Base-by-base conservation (phyloP, 2,888 invertebrate genomes). In the Rhopalosiphum nymphaeae region DNA sequence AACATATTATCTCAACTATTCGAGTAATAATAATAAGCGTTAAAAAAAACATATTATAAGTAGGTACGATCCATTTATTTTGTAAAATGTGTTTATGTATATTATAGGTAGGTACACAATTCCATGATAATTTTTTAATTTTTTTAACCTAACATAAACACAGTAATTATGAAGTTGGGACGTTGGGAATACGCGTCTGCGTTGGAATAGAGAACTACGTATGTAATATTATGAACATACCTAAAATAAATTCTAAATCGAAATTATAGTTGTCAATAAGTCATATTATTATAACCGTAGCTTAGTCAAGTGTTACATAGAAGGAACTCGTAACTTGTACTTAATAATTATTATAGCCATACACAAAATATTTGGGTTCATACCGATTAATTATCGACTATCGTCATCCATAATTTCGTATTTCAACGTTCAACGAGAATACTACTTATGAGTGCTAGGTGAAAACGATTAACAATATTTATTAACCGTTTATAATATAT, bases 401-500 rank as follows among this genome's bases (percentile, higher is more conserved):
- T 91, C 78, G 53, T 84, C 91, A 36, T 29, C 53, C 91, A 9
- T 36, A 26, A 89, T 89, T 56, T 42, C 44, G 57, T 89, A 42
- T 57, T 42, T 5, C 29, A 44, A 29, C 46, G 11, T 7, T 44
- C 91, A 53, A 36, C 3, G 91, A 36, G 53, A 78, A 61, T 36
- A 91, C 25, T 36, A 46, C 42, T 46, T 42, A 11, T 29, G 84
- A 84, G 53, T 84, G 84, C 26, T 84, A 29, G 5, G 53, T 91
- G 91, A 91, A 91, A 91, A 85, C 85, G 42, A 91, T 91, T 85
- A 53, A 84, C 26, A 84, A 85, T 85, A 85, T 91, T 91, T 91
- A 56, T 91, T 84, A 91, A 56, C 91, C 16, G 29, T 25, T 84
- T 56, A n/a, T 56, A 53, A 49, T 61, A 29, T 44, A 86, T 57